Evolutionary conservation across 2,113 vertebrate genomes (phyloP).

Genomic region (Greenwoodochromis staneri): DNA sequence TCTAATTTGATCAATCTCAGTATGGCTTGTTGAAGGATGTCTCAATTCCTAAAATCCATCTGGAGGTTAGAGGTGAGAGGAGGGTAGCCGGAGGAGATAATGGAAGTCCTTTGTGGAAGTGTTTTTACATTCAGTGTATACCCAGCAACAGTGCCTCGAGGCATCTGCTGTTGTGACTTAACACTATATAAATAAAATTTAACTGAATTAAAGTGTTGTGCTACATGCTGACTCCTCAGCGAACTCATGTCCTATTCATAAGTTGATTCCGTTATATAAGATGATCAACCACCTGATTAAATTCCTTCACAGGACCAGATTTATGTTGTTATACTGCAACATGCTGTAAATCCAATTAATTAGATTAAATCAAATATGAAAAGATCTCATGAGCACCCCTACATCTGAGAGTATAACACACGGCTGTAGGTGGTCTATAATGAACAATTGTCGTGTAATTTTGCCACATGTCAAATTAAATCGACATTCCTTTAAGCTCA

Average conservation of each 20-base stretch:
- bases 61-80: background rate
- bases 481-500: background rate
- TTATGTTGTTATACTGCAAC: background rate
- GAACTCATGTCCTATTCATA: background rate
- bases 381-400: background rate
- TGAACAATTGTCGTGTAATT: background rate
- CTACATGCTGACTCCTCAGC: background rate
- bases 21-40: background rate
- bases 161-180: background rate
- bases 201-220: background rate
- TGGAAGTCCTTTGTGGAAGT: background rate
- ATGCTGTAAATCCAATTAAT: rapidly evolving
- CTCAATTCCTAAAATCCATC: background rate
- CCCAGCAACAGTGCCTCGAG: background rate
- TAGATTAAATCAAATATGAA: background rate
- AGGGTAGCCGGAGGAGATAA: rapidly evolving
- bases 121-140: background rate
- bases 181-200: background rate
- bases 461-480: background rate
- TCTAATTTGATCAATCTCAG: background rate
- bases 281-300: background rate
- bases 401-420: background rate
- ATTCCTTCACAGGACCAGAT: background rate
- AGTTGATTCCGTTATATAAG: background rate
- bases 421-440: background rate